A percentile compares a stretch with the other conserved stretches of the same genome.
These are phyloP conservation scores for Leptestheria dahalacensis DNA, from an alignment of 1,140 invertebrate genomes.

Conservation along the genomic window DNA sequence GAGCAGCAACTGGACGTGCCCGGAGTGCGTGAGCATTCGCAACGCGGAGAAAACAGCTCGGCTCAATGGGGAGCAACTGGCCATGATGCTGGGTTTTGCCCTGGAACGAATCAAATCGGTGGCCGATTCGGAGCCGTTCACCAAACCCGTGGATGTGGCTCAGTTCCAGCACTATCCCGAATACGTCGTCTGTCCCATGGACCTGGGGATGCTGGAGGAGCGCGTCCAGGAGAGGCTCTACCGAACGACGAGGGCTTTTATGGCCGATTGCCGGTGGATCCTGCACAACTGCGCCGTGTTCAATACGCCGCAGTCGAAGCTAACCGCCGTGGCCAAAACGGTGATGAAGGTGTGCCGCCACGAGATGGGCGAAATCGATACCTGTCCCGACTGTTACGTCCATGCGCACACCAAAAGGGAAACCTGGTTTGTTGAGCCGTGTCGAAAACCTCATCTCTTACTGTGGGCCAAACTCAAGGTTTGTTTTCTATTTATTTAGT, in stretches of 20 bases:
- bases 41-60: slow-evolving; percentile 59
- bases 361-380: slow-evolving; percentile 79
- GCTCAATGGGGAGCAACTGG: slow-evolving; percentile 52
- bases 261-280: slow-evolving; percentile 81
- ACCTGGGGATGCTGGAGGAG: slow-evolving; percentile 53
- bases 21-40: slow-evolving; percentile 64
- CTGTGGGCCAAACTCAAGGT: slow-evolving; percentile 79
- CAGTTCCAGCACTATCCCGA: slow-evolving; percentile 57
- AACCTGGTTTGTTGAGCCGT: slow-evolving; percentile 81
- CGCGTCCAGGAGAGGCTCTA: slow-evolving; percentile 65
- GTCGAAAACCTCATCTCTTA: slow-evolving; percentile 65
- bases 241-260: slow-evolving; percentile 73
- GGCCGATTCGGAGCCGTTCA: slow-evolving; percentile 58
- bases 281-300: slow-evolving; percentile 80
- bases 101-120: slow-evolving; percentile 52
- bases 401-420: slow-evolving; percentile 64
- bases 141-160: slow-evolving; percentile 48
- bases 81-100: slow-evolving; percentile 54
- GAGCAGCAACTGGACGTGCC: slow-evolving; percentile 60
- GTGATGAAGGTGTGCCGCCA: slow-evolving; percentile 56
- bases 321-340: slow-evolving; percentile 57
- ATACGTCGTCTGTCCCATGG: slow-evolving; percentile 71
- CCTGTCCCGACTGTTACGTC: slow-evolving; percentile 81
- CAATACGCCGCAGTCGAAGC: slow-evolving; percentile 63
- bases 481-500: background rate